Base-by-base conservation (phyloP, 2,888 invertebrate species). In the Furcula furcula region DNA sequence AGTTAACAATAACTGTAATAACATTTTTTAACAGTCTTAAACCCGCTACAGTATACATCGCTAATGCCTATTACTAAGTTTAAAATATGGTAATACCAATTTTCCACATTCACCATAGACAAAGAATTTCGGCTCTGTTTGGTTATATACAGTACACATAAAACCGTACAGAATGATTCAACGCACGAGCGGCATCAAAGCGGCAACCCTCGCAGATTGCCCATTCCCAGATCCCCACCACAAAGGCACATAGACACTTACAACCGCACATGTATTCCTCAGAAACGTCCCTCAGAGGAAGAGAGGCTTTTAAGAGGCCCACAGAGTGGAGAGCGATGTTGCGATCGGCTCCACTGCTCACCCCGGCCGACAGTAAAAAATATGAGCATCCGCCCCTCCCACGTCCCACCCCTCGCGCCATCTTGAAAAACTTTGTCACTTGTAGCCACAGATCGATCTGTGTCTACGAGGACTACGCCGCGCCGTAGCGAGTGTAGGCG, bases 321-420 rank as follows among this genome's bases (percentile, higher is more conserved):
- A 77, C 67, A 65, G 77, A 81, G 87, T 88, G 87, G 87, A 87
- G 86, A 87, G 83, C 68, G 74, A 54, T 88, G 88, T 88, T 65
- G 78, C 87, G 88, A 87, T 88, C 82, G 80, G 87, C 88, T 87
- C 65, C 76, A 77, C 65, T 87, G 87, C 87, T 85, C 88, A 87
- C 83, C 88, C 88, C 79, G 77, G 71, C 44, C 80, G 87, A 88
- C 87, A 86, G 86, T 86, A 87, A 88, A 87, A 88, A 87, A 88
- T 88, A 85, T 87, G 86, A 85, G 82, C 81, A 85, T 85, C 85
- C 16, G 76, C 79, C 74, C 73, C 61, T 27, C 46, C 36, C 46
- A 61, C 57, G 53, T 33, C 49, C 43, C 41, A 55, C 61, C 46
- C 59, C 63, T 54, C 55, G 60, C 84, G 85, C 85, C 85, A 85